A percentile compares a stretch with the other conserved stretches of the same genome.
Conservation (phyloP, 2,113 vertebrate genomes). For the Bufo bufo region DNA sequence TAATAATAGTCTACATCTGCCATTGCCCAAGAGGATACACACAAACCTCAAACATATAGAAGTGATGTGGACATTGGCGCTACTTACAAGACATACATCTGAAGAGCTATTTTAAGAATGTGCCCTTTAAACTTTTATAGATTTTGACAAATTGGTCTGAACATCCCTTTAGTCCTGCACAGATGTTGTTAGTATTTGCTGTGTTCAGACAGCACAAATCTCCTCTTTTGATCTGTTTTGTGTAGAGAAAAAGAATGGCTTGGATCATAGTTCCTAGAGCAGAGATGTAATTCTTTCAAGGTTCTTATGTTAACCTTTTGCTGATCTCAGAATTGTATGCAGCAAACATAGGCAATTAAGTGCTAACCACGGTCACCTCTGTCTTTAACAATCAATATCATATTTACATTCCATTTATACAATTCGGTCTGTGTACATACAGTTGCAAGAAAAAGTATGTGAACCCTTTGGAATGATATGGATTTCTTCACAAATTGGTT, state of each 20-base stretch:
- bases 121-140: neutral
- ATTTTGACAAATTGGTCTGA: slow-evolving; percentile 30
- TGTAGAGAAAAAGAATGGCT: neutral
- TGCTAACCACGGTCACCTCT: neutral
- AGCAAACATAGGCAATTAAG: neutral
- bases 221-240: neutral
- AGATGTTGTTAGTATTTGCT: neutral
- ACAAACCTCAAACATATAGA: neutral
- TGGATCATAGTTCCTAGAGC: neutral
- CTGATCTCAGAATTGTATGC: neutral
- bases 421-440: neutral
- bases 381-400: neutral
- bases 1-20: neutral
- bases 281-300: neutral
- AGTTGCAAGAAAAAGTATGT: too few relatives aligned
- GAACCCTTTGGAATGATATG: too few relatives aligned
- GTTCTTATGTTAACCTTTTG: slow-evolving; percentile 23
- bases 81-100: neutral
- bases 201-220: neutral
- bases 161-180: neutral
- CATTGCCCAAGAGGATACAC: neutral
- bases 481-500: too few relatives aligned
- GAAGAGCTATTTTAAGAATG: slow-evolving; percentile 24
- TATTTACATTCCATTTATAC: slow-evolving; percentile 5
- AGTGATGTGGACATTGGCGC: neutral